Evolutionary conservation across 23 tunicate species (phyloP).

Genomic region (Oikopleura dioica): DNA sequence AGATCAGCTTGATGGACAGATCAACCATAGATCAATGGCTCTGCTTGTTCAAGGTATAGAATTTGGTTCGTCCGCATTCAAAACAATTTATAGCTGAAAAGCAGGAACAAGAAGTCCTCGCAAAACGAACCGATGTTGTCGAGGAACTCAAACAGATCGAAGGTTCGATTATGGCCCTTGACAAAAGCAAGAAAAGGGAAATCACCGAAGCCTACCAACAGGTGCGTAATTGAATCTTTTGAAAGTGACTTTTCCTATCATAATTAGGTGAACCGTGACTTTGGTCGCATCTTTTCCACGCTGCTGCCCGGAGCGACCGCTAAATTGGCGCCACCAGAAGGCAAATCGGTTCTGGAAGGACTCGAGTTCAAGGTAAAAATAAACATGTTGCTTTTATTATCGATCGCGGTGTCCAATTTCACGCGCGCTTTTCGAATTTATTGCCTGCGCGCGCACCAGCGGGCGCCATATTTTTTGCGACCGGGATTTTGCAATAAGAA

Average conservation of each 20-base stretch:
- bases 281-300: constrained; percentile 48
- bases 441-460: no score
- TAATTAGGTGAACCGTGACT: constrained; percentile 87
- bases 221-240: constrained; percentile 15
- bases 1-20: constrained; percentile 11
- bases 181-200: constrained; percentile 56
- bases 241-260: no score
- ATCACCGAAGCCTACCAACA: constrained; percentile 66
- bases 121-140: constrained; percentile 38
- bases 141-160: no score
- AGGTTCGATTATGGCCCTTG: constrained; percentile 47
- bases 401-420: no score
- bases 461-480: no score
- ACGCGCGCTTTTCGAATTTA: no score
- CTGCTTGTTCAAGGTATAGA: constrained; percentile 13
- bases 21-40: constrained; percentile 8
- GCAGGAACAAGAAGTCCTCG: constrained; percentile 43
- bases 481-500: no score
- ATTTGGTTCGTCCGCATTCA: no score
- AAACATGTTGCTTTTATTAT: no score
- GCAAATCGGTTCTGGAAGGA: constrained; percentile 67
- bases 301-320: constrained; percentile 95
- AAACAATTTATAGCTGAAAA: no score
- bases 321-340: constrained; percentile 68
- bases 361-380: no score